Percentiles rank a stretch among this genome's conserved stretches.
phyloP scores from a whole-genome alignment of 2,113 vertebrate species.

The Lipophrys pholis region DNA sequence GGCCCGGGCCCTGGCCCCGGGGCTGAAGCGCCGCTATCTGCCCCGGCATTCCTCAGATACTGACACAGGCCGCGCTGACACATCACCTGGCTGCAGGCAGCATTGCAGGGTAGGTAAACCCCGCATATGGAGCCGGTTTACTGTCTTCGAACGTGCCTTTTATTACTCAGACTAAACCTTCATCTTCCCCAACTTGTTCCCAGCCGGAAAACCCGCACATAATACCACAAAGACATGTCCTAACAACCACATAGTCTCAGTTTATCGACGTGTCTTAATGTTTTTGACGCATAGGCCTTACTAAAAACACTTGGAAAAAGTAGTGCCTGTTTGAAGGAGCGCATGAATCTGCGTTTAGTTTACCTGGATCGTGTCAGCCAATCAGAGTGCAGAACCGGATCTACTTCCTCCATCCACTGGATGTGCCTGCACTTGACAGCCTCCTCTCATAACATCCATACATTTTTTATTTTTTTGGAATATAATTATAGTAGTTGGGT shows the following conservation, averaged over 20 bases:
- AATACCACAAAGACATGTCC: no score
- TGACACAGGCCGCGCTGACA: conserved; percentile 37
- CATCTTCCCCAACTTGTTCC: no score
- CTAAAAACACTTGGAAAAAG: neutral
- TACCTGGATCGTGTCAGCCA: conserved; percentile 7
- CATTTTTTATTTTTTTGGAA: no score
- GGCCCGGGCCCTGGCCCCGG: conserved; percentile 23
- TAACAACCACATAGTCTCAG: no score
- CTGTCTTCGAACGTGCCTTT: neutral
- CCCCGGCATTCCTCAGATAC: conserved; percentile 74
- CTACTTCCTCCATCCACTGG: neutral
- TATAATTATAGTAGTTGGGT: no score
- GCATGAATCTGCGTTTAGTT: neutral
- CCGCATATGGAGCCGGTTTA: neutral
- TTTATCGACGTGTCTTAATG: no score
- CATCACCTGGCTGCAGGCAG: conserved; percentile 59
- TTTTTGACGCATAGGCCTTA: no score
- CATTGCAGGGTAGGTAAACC: neutral
- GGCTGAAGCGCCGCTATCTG: conserved; percentile 51
- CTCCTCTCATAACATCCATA: no score
- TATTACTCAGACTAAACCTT: neutral
- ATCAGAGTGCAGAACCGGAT: neutral
- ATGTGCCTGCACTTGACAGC: no score
- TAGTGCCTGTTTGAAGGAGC: neutral
- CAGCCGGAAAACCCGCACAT: no score